phyloP scores from a whole-genome alignment of 2,888 invertebrate species.

The Cylindroiulus punctatus region DNA sequence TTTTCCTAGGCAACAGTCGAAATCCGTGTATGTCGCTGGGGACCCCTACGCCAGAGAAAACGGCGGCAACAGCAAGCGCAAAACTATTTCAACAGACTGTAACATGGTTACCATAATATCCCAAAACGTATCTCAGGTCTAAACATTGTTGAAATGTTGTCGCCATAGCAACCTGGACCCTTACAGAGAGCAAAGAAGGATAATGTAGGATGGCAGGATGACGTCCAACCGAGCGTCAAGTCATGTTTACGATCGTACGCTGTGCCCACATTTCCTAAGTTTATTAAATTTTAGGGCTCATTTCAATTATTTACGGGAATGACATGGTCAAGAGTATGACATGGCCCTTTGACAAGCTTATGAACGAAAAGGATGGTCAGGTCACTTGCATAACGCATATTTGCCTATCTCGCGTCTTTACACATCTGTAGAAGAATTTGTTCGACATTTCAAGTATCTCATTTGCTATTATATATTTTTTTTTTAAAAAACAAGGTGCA shows the following conservation, averaged over 20 bases:
- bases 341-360: background rate
- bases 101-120: background rate
- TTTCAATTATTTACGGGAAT: slow-evolving; percentile 25
- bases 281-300: slow-evolving; percentile 28
- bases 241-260: background rate
- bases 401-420: background rate
- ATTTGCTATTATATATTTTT: too few relatives aligned
- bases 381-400: background rate
- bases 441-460: too few relatives aligned
- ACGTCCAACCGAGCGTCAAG: background rate
- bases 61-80: background rate
- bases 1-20: slow-evolving; percentile 23
- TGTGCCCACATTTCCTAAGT: background rate
- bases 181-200: background rate
- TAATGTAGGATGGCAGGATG: background rate
- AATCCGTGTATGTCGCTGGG: background rate
- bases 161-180: slow-evolving; percentile 7
- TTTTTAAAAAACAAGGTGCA: too few relatives aligned
- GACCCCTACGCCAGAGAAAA: background rate
- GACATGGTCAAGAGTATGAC: slow-evolving; percentile 37
- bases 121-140: slow-evolving; percentile 21
- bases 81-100: slow-evolving; percentile 13
- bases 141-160: background rate
- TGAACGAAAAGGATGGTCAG: background rate
- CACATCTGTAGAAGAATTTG: too few relatives aligned